These are phyloP conservation scores for Oscheius sp. DNA, from an alignment of 2,888 invertebrate species.

Conservation along the genomic window DNA sequence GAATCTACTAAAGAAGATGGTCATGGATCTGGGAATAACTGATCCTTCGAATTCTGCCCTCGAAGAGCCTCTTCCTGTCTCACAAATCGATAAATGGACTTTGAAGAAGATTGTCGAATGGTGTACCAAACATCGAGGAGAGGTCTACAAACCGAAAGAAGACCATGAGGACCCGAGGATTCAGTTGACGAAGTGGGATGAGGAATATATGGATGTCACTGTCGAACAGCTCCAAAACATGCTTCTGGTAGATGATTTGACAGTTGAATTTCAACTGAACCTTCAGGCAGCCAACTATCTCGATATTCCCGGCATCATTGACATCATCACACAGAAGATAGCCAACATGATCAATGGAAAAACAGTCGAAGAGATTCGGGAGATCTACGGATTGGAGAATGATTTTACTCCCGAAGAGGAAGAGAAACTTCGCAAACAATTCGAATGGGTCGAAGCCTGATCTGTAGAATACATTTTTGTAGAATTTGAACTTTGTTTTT, in stretches of 20 bases:
- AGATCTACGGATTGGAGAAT: background rate
- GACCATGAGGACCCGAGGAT: conserved; percentile 5
- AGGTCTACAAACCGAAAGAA: background rate
- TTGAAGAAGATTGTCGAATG: conserved; percentile 10
- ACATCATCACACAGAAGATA: conserved; percentile 15
- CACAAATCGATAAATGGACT: background rate
- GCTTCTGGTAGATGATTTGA: too few species aligned
- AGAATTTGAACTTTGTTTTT: background rate
- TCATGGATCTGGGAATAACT: background rate
- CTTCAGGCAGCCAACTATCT: conserved; percentile 10
- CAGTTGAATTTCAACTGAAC: too few species aligned
- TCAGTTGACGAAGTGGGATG: background rate
- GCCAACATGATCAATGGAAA: conserved; percentile 14
- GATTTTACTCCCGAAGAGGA: conserved; percentile 11
- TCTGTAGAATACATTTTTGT: background rate
- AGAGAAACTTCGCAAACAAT: background rate
- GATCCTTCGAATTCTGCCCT: background rate
- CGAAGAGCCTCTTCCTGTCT: background rate
- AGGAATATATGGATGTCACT: conserved; percentile 1
- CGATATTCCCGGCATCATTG: conserved; percentile 11
- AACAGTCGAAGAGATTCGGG: background rate
- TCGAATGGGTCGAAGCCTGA: conserved; percentile 10
- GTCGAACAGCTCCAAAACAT: background rate
- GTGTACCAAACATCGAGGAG: conserved; percentile 4
- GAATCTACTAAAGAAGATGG: conserved; percentile 7